A percentile compares a stretch with the other conserved stretches of the same genome.
Conservation (phyloP, 1,140 invertebrate genomes). For the Pseudomyrmex cubaensis region DNA sequence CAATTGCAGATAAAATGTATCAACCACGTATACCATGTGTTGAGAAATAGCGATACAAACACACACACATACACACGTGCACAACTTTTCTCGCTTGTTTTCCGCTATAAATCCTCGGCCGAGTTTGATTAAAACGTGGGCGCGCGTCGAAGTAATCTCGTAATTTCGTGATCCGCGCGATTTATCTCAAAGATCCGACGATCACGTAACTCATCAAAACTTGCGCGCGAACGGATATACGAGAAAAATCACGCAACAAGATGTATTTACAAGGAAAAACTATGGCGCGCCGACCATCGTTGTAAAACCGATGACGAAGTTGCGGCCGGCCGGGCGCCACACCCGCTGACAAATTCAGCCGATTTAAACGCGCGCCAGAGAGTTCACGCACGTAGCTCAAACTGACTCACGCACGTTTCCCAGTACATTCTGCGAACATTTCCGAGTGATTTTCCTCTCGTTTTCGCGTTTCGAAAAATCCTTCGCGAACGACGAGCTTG, state of each 20-base stretch:
- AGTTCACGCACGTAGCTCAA: slow-evolving; percentile 3
- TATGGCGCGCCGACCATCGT: background rate
- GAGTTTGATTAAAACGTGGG: slow-evolving; percentile 46
- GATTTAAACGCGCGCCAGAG: slow-evolving; percentile 14
- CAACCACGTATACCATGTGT: background rate
- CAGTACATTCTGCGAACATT: slow-evolving; percentile 2
- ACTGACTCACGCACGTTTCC: background rate
- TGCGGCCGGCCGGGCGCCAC: background rate
- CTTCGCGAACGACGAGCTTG: too few relatives aligned
- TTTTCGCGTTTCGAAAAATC: background rate
- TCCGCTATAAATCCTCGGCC: slow-evolving; percentile 33
- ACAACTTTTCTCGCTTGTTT: slow-evolving; percentile 11
- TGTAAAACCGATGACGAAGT: slow-evolving; percentile 32
- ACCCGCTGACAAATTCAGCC: slow-evolving; percentile 35
- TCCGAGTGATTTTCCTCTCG: slow-evolving; percentile 26
- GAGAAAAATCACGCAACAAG: slow-evolving; percentile 17
- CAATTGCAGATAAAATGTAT: background rate
- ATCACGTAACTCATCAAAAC: slow-evolving; percentile 1
- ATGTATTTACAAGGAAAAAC: slow-evolving; percentile 28
- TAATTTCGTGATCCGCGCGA: slow-evolving; percentile 28
- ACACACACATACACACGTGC: background rate
- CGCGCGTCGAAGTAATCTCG: slow-evolving; percentile 10
- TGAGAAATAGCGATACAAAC: background rate
- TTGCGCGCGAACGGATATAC: background rate
- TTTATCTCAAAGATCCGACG: slow-evolving; percentile 12